A percentile compares a stretch with the other conserved stretches of the same genome.
phyloP scores from a whole-genome alignment of 2,888 invertebrate species.

The Drosophila mercatorum region DNA sequence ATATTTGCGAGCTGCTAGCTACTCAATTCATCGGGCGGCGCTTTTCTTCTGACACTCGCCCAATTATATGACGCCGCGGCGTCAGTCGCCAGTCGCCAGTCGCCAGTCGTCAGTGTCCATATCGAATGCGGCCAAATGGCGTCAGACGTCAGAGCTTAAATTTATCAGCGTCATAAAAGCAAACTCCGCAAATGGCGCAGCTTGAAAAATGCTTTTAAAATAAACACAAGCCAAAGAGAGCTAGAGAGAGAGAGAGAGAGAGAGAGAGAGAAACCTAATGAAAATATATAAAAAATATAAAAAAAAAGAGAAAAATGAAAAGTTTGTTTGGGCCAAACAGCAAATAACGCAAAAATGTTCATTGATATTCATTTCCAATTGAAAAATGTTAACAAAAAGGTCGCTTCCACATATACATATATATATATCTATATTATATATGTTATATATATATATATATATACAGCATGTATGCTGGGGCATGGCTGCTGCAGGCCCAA shows the following conservation, averaged over 20 bases:
- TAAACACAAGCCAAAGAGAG: constrained; percentile 14
- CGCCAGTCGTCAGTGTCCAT: constrained; percentile 14
- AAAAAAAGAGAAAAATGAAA: neutral
- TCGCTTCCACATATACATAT: constrained; percentile 7
- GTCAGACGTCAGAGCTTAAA: constrained; percentile 36
- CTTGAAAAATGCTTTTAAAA: constrained; percentile 45
- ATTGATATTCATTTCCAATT: constrained; percentile 58
- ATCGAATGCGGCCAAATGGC: constrained; percentile 46
- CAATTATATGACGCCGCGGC: constrained; percentile 48
- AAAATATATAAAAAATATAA: constrained; percentile 10
- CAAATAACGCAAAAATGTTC: constrained; percentile 38
- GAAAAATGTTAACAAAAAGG: constrained; percentile 45
- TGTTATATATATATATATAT: neutral
- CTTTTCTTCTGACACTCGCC: constrained; percentile 29
- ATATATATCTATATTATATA: constrained; percentile 9
- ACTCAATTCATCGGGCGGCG: constrained; percentile 33
- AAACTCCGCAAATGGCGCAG: constrained; percentile 35
- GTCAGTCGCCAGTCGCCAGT: neutral
- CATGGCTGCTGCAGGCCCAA: constrained; percentile 16
- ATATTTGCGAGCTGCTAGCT: constrained; percentile 11
- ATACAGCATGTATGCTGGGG: constrained; percentile 6
- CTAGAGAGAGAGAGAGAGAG: neutral
- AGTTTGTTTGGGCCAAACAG: constrained; percentile 32
- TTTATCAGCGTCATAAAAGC: constrained; percentile 60
- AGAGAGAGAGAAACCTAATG: constrained; percentile 8